Base-by-base conservation (phyloP, 2,113 vertebrate species). In the human (Homo sapiens) region DNA sequence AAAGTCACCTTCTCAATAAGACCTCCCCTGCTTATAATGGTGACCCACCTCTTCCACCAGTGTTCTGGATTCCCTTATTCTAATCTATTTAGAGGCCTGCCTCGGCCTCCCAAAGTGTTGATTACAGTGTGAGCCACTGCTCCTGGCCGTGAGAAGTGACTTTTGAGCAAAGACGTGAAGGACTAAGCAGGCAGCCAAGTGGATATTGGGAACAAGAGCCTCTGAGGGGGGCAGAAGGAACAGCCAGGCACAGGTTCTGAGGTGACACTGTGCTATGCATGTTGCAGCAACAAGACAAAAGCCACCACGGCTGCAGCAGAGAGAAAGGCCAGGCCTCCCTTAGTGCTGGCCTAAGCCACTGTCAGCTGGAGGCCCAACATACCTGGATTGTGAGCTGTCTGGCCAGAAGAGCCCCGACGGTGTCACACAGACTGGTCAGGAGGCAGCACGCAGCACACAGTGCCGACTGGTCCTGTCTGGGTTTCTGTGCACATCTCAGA, bases 341-440 rank as follows among this genome's bases (percentile, higher is more conserved):
- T 55, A 55, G 18, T 8, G n/a, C 11, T 20, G 22, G 45, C 6
- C 59, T 25, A 27, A 27, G 23, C 40, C 70, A 32, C 75, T 1
- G 50, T 8, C 57, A 12, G n/a, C 79, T 10, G 13, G 0, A 7
- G 40, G 61, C 40, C 7, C 5, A 2, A 61, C 85, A 10, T 88
- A 99, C 99, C 99, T 99, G 99, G 87, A 99, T 98, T 0, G 97
- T 52, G 0, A 99, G 98, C 96, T 99, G 99, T 23, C 97, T 98
- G 73, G 99, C 98, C 3, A 99, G 98, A 86, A 99, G 38, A 0
- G 98, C 99, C 22, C 99, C 98, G 0, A 98, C 73, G 0, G 98
- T 73, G 76, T 98, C 98, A 94, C 99, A 99, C 80, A 99, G 27
- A 94, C 98, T 98, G 13, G 99, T 99, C 48, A 99, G 86, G 68